phyloP scores from a whole-genome alignment of 1,140 invertebrate genomes.

The Macrostomum lignano region DNA sequence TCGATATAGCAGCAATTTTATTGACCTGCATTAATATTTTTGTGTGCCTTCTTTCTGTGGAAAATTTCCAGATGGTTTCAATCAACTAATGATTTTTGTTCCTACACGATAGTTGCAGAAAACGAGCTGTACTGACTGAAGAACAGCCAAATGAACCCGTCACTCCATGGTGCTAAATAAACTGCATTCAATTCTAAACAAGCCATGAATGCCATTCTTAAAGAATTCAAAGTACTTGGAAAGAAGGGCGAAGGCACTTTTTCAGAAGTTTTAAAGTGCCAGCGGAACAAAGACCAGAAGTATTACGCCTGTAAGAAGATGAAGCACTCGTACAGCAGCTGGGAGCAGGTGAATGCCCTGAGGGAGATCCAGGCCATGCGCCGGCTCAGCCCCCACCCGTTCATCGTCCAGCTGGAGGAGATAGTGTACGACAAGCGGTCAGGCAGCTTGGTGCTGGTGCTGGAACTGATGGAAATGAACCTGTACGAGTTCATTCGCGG shows the following conservation, averaged over 20 bases:
- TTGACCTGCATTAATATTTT: too few species aligned
- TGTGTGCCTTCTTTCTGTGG: too few species aligned
- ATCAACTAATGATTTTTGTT: too few species aligned
- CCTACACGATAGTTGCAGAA: too few species aligned
- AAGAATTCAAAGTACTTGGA: conserved; percentile 35
- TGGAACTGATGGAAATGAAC: conserved; percentile 41
- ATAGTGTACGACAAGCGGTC: conserved; percentile 32
- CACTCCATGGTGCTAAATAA: too few species aligned
- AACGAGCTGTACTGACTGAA: too few species aligned
- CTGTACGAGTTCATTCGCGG: conserved; percentile 35
- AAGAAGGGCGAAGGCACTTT: conserved; percentile 37
- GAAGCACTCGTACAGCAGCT: conserved; percentile 35
- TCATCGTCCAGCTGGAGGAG: conserved; percentile 36
- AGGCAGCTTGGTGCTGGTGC: conserved; percentile 34
- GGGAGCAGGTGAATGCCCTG: conserved; percentile 32
- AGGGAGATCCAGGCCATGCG: conserved; percentile 35
- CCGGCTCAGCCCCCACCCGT: conserved; percentile 33
- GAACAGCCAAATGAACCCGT: too few species aligned
- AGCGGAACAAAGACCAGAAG: conserved; percentile 31
- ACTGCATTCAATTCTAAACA: too few species aligned
- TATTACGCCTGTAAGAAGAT: conserved; percentile 37
- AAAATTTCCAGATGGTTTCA: too few species aligned
- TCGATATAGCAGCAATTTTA: too few species aligned
- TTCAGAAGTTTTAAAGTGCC: conserved; percentile 39
- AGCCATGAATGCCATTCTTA: too few species aligned